Conservation (phyloP, 2,113 vertebrate species). For the Mandrillus leucophaeus region DNA sequence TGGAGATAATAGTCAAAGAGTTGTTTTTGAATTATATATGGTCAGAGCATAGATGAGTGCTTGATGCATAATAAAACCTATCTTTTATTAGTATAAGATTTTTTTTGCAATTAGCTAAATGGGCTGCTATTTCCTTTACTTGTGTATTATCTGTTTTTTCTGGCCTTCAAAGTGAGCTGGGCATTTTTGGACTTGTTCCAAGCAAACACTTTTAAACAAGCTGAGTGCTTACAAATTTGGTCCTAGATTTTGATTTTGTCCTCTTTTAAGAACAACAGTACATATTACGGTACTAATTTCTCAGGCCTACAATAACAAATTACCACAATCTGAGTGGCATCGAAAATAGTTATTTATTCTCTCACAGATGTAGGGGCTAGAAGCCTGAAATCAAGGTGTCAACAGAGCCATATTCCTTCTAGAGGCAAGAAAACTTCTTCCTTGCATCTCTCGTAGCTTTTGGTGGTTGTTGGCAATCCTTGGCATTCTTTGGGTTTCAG, state of each 20-base stretch:
- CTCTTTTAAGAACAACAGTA: background rate
- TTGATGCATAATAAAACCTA: background rate
- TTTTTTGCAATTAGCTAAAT: background rate
- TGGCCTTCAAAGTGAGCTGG: background rate
- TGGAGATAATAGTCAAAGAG: background rate
- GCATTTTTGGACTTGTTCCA: background rate
- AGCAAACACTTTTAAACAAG: background rate
- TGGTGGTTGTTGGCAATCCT: background rate
- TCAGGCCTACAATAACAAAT: background rate
- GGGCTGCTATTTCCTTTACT: background rate
- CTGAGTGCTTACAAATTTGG: background rate
- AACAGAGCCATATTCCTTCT: background rate
- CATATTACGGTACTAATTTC: background rate
- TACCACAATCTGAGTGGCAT: background rate
- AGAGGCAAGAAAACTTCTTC: background rate
- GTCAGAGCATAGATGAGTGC: background rate
- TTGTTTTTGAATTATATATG: background rate
- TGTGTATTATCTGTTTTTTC: background rate
- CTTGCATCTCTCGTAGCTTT: background rate
- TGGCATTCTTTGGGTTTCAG: background rate
- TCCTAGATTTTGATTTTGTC: background rate
- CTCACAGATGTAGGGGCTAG: background rate
- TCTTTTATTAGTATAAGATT: background rate
- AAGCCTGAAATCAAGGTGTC: background rate
- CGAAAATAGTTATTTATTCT: background rate